Evolutionary conservation across 2,888 invertebrate species (phyloP).

Genomic region (Lypha dubia): DNA sequence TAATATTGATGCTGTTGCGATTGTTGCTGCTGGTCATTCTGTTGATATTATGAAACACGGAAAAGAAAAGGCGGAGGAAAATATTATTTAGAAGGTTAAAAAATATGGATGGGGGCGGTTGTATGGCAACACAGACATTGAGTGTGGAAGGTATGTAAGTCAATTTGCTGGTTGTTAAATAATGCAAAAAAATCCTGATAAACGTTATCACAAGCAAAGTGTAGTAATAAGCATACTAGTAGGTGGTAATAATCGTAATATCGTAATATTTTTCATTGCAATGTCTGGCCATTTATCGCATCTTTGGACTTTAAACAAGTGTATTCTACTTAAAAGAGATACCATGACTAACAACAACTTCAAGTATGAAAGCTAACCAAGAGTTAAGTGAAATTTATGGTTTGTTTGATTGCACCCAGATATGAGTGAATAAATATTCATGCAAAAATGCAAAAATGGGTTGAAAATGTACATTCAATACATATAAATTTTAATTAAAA

Average conservation of each 20-base stretch:
- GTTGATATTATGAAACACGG: conserved; percentile 16
- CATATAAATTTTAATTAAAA: conserved; percentile 1
- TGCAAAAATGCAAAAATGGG: neutral
- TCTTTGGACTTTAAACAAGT: conserved; percentile 24
- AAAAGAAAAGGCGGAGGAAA: conserved; percentile 18
- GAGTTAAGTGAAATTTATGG: conserved; percentile 58
- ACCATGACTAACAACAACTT: conserved; percentile 33
- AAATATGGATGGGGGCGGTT: neutral
- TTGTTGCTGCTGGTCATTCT: conserved; percentile 79
- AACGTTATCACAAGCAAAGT: conserved; percentile 29
- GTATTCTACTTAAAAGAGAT: conserved; percentile 21
- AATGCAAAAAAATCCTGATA: conserved; percentile 27
- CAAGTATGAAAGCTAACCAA: conserved; percentile 47
- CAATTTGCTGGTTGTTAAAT: conserved; percentile 35
- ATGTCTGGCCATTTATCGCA: conserved; percentile 4
- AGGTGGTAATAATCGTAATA: conserved; percentile 5
- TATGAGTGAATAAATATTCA: conserved; percentile 16
- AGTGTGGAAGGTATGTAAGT: neutral
- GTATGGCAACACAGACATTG: neutral
- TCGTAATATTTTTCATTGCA: conserved; percentile 5
- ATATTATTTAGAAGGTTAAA: conserved; percentile 38
- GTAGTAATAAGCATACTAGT: conserved; percentile 30
- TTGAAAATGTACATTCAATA: neutral
- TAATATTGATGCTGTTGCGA: conserved; percentile 72
- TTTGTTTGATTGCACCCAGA: conserved; percentile 19